Evolutionary conservation across 2,113 vertebrate species (phyloP).

Genomic region (Gallinago paraguaiae): DNA sequence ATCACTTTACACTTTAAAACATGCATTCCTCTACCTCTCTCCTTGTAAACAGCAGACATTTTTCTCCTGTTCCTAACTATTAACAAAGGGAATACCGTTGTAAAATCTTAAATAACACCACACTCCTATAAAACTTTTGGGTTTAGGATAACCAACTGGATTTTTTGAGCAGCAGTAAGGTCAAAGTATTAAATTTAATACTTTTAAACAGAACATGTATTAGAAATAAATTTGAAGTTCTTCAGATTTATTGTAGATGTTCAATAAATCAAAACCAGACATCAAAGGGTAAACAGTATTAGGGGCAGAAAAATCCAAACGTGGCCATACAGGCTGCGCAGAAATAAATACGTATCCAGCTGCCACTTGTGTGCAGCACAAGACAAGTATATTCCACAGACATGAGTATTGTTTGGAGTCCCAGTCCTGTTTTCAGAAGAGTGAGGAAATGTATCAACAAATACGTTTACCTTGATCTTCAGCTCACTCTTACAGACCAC

Average conservation of each 20-base stretch:
- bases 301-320: not conserved
- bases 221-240: not conserved
- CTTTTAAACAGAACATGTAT: not conserved
- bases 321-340: not conserved
- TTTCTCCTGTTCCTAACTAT: not conserved
- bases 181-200: not conserved
- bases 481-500: not conserved
- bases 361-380: not conserved
- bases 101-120: not conserved
- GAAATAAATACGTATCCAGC: not conserved
- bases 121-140: not conserved
- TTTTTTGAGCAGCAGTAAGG: not conserved
- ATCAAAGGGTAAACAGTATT: not conserved
- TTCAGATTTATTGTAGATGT: not conserved
- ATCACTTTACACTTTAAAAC: not conserved
- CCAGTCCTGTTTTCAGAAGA: not conserved
- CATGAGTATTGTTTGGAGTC: not conserved
- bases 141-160: not conserved
- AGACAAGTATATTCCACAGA: not conserved
- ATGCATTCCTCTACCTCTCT: not conserved
- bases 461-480: slow-evolving; percentile 26
- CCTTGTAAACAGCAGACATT: not conserved
- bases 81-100: not conserved
- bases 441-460: not conserved
- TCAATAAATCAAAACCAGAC: not conserved